Base-by-base conservation (phyloP, 2,113 vertebrate genomes). In the Anser brachyrhynchus region DNA sequence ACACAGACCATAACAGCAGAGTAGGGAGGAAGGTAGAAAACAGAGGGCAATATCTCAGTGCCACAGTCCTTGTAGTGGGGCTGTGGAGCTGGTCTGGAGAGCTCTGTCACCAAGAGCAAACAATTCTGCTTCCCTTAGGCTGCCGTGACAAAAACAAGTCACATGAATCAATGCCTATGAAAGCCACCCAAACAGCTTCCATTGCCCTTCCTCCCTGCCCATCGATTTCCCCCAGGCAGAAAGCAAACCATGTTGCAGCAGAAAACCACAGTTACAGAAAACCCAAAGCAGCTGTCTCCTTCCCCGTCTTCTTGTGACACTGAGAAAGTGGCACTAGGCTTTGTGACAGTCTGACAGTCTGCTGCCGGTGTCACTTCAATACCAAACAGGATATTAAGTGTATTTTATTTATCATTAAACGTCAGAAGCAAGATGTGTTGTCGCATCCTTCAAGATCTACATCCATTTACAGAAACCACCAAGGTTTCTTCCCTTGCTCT, bases 401-500 rank as follows among this genome's bases (percentile, higher is more conserved):
- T 41, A n/a, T 11, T 80, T 90, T 95, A 79, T 83, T 82, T 70
- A 66, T 83, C 14, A 0, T 61, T 81, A 89, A 91, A 39, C 29
- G 4, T 33, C 66, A 81, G 31, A 83, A 28, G 52, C n/a, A 61
- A 93, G 21, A 76, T 55, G 25, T 9, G 10, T 26, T 85, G 73
- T 78, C 66, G 72, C 62, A 85, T 79, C 57, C n/a, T 61, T 89
- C 78, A 85, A 57, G 65, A 54, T 67, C 70, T 37, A 93, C 92
- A 93, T 58, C 57, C 51, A 71, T 84, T 91, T 88, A 76, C 39
- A 61, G 69, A 93, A 93, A 93, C 66, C 66, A n/a, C 43, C 58
- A 57, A 52, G 58, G 25, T 77, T 93, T 73, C 64, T 82, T 58
- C 73, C 61, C 29, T 85, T 67, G n/a, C 55, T 89, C 82, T 94